Evolutionary conservation across 2,113 vertebrate species (phyloP), one percentile per base, ranked within the genome.

Genomic region (Salvator merianae): DNA sequence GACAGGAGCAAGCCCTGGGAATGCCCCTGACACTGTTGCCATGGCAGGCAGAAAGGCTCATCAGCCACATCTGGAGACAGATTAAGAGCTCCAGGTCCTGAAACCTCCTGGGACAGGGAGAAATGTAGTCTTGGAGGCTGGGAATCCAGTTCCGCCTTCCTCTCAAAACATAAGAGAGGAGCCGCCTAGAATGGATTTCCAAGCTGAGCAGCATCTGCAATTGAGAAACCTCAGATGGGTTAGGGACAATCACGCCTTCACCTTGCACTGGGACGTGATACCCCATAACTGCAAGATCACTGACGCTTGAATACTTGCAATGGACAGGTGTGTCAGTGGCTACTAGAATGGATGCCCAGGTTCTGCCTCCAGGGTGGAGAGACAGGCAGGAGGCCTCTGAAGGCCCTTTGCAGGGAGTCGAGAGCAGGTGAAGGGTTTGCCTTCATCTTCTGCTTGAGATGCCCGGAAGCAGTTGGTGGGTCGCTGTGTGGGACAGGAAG

Each of bases 31-130:
- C 63, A 26, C 43, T 4, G 82, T 83, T 50, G 36, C 82, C 82
- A 83, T 77, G 73, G 73, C 82, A 76, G n/a, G 82, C 81, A 6
- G 24, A 47, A 63, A 62, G 43, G 72, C 62, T 32, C 40, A 34
- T 12, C 70, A 62, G 18, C 30, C 40, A 28, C 38, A 65, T 34
- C 22, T 1, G 22, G 55, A 63, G 72, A 36, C 22, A 5, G 28
- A 63, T 47, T 24, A 40, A 10, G 36, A 65, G 77, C 40, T 43
- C 81, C 16, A 38, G 22, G 30, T 32, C 1, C 10, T 32, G 28
- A n/a, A 40, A n/a, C 1, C 53, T 40, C 34, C 55, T 20, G 18
- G 24, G 28, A 28, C 24, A 65, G 24, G 4, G 18, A 28, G 63
- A 36, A 34, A 18, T 32, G 68, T 18, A 34, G 16, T 32, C 26